Evolutionary conservation across 2,797 vertebrate genomes (phyloP).

Genomic region (Onychomys leucogaster): DNA sequence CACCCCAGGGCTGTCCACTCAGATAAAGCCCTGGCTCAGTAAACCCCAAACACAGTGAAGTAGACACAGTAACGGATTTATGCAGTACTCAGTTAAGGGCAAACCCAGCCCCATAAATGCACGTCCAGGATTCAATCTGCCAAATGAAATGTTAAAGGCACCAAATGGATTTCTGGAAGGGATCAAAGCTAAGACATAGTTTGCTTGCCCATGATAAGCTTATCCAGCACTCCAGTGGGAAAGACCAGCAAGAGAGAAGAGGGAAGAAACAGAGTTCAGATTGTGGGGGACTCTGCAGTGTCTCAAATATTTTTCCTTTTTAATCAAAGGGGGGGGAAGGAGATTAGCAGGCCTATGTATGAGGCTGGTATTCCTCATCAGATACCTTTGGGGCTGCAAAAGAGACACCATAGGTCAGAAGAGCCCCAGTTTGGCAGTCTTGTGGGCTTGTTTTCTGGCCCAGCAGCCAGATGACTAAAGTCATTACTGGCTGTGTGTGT

Average conservation of each 20-base stretch:
- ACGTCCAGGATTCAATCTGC: constrained; percentile 73
- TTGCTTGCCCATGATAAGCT: constrained; percentile 69
- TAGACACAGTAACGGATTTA: constrained; percentile 76
- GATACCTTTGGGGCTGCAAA: background rate
- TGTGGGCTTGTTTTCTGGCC: background rate
- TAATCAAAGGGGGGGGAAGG: constrained; percentile 16
- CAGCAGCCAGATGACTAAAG: background rate
- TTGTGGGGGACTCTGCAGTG: constrained; percentile 37
- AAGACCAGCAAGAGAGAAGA: background rate
- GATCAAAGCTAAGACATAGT: constrained; percentile 72
- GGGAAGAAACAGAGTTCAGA: background rate
- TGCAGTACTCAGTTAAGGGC: constrained; percentile 68
- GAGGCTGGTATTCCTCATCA: constrained; percentile 31
- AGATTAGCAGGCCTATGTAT: constrained; percentile 38
- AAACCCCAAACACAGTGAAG: constrained; percentile 69
- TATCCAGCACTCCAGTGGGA: constrained; percentile 61
- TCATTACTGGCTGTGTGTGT: background rate
- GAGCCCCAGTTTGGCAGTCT: background rate
- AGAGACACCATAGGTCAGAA: background rate
- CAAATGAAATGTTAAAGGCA: constrained; percentile 73
- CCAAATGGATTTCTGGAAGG: constrained; percentile 71
- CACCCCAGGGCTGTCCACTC: constrained; percentile 60
- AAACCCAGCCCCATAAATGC: constrained; percentile 73
- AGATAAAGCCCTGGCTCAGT: constrained; percentile 71
- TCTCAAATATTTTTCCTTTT: constrained; percentile 67